Percentiles rank a stretch among this genome's conserved stretches.
Evolutionary conservation across 1,140 invertebrate genomes (phyloP).

Genomic region (Tenebrio molitor): DNA sequence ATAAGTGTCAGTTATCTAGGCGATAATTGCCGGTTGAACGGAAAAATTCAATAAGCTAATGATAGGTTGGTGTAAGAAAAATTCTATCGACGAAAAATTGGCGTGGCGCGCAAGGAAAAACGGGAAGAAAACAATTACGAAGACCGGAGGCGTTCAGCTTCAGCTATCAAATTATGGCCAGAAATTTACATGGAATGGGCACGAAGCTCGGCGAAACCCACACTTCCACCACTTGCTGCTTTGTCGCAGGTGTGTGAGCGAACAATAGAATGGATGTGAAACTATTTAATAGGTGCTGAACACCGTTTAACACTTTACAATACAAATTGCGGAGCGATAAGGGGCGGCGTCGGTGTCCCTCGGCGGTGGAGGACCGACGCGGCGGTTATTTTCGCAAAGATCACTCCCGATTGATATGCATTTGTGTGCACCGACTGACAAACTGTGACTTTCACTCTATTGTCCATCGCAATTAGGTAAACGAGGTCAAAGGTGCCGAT

Average conservation of each 20-base stretch:
- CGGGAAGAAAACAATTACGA: conserved; percentile 3
- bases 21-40: conserved; percentile 8
- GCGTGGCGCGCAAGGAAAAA: background rate
- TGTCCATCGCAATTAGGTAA: conserved; percentile 45
- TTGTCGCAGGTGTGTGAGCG: conserved; percentile 42
- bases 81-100: background rate
- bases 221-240: conserved; percentile 44
- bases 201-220: conserved; percentile 29
- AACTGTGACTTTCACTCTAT: conserved; percentile 41
- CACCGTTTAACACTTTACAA: conserved; percentile 48
- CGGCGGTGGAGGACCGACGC: background rate
- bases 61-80: conserved; percentile 9
- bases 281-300: conserved; percentile 48
- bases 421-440: background rate
- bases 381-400: background rate
- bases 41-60: conserved; percentile 36
- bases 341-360: background rate
- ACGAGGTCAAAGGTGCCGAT: conserved; percentile 44
- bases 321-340: conserved; percentile 44
- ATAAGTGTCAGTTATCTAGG: conserved; percentile 17
- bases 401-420: background rate
- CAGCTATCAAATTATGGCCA: conserved; percentile 5
- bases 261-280: conserved; percentile 49
- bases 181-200: conserved; percentile 37
- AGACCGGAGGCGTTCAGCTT: conserved; percentile 7